phyloP scores from a whole-genome alignment of 2,888 invertebrate species.

The Sclerodermus sp. region DNA sequence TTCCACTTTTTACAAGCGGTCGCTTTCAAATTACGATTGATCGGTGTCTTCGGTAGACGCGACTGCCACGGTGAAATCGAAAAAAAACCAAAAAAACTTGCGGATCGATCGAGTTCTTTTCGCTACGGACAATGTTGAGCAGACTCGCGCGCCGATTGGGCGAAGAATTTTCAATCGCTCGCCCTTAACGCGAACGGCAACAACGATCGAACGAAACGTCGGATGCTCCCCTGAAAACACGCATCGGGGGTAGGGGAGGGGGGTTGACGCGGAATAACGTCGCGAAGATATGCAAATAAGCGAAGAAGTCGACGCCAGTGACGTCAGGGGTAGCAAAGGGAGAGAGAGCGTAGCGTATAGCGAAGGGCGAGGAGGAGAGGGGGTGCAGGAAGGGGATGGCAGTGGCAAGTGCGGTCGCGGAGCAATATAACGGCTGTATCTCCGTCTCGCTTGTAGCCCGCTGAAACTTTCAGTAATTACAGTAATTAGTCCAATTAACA shows the following conservation, averaged over 20 bases:
- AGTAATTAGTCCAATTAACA: constrained; percentile 58
- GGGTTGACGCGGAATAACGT: not conserved
- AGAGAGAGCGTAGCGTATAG: constrained; percentile 15
- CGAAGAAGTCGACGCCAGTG: constrained; percentile 5
- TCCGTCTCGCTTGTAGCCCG: constrained; percentile 30
- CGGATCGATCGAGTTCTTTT: no score
- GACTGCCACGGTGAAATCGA: no score
- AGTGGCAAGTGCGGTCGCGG: constrained; percentile 25
- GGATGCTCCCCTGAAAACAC: no score
- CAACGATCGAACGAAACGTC: no score
- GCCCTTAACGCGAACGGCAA: no score
- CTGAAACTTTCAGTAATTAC: constrained; percentile 58
- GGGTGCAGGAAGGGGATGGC: not conserved
- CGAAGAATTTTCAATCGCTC: no score
- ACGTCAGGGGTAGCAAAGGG: constrained; percentile 3
- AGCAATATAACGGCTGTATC: constrained; percentile 41
- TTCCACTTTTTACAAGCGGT: no score
- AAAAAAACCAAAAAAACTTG: no score
- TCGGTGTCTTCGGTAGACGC: no score
- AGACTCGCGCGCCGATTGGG: no score
- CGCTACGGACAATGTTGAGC: no score
- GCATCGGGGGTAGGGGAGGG: not conserved
- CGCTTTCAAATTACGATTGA: no score
- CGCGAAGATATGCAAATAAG: not conserved
- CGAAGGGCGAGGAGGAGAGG: constrained; percentile 10